Percentiles rank a stretch among this genome's conserved stretches.
phyloP scores from a whole-genome alignment of 2,797 vertebrate species.

The Muscicapa striata region DNA sequence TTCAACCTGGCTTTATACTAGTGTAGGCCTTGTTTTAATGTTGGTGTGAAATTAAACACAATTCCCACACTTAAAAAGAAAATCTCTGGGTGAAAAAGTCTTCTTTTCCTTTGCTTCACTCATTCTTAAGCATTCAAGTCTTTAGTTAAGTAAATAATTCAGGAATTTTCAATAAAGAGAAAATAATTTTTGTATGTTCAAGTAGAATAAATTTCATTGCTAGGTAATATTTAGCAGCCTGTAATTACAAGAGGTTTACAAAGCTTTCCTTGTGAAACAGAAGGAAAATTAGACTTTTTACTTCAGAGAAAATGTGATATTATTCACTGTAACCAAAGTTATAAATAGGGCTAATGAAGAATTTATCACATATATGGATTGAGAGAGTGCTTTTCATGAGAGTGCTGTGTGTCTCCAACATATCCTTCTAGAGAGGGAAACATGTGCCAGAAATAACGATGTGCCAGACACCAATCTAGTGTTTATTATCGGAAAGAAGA shows the following conservation, averaged over 20 bases:
- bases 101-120: background rate
- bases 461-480: background rate
- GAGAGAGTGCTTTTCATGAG: background rate
- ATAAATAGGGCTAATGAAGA: background rate
- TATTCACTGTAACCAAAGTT: background rate
- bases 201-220: background rate
- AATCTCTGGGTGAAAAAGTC: background rate
- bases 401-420: background rate
- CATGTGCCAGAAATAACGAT: background rate
- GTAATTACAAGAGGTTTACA: background rate
- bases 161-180: background rate
- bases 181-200: background rate
- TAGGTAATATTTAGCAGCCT: background rate
- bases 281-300: background rate
- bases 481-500: background rate
- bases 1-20: background rate
- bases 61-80: background rate
- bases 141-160: background rate
- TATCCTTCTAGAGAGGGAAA: background rate
- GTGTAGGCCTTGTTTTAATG: background rate
- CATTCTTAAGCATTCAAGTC: background rate
- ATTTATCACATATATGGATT: background rate
- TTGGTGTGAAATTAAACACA: background rate
- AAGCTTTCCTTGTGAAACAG: background rate
- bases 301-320: background rate